Evolutionary conservation across 1,140 invertebrate genomes (phyloP), one percentile per base, ranked within the genome.

Genomic region (Panagrolaimus sp.): DNA sequence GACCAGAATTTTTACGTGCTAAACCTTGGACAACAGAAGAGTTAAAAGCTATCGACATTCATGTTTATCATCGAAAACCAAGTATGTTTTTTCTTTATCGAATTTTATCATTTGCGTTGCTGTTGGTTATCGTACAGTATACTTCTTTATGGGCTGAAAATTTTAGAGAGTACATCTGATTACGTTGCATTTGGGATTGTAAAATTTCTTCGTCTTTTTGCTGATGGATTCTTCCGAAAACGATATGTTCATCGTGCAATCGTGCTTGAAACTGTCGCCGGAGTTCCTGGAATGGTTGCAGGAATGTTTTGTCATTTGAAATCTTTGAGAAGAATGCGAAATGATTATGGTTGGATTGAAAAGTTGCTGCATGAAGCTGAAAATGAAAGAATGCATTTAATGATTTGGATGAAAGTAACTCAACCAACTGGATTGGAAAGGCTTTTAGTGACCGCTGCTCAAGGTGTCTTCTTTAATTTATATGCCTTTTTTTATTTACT

Each of bases 321-420:
- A 43, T 85, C 84, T 14, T 69, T 86, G 45, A 46, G 85, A 44
- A 69, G 78, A 44, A 75, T 85, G 79, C 71, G 83, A 69, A 73
- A 84, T 32, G 85, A 85, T 71, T 77, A 85, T 63, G 85, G 85
- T 0, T 86, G 85, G 85, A 86, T 85, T 26, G 84, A 85, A 64
- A 86, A 84, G 9, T 72, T 85, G 1, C 67, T 86, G 65, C 83
- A 85, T 76, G 85, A 85, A 70, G 85, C 85, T n/a, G 85, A 86
- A 68, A 86, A 86, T 76, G 85, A 86, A 70, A 67, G 85, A 64
- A 86, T 86, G 85, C 85, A 86, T 74, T 72, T 86, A 14, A 77
- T 86, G 75, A 85, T 84, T 21, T 84, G 82, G 0, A 70, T 86
- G 67, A 76, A 83, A 43, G 68, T 86, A 21, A 84, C 81, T 47